These are phyloP conservation scores for Gymnobelideus leadbeateri DNA, from an alignment of 2,113 vertebrate genomes.

Conservation along the genomic window DNA sequence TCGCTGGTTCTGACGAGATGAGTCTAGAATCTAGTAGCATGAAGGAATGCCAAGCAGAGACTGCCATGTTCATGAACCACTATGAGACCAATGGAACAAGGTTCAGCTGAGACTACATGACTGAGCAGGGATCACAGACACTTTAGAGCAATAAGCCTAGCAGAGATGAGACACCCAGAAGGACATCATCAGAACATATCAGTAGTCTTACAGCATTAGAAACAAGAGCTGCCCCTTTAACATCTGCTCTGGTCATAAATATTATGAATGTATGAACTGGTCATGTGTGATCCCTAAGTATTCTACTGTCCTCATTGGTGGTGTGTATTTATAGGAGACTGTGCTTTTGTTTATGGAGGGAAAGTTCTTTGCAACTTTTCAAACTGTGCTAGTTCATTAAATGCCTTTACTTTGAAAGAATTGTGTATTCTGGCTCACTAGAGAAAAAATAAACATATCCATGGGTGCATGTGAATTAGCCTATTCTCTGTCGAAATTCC, in stretches of 20 bases:
- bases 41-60: background rate
- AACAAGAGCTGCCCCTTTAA: background rate
- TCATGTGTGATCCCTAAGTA: background rate
- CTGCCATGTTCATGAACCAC: background rate
- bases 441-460: background rate
- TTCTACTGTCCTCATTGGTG: background rate
- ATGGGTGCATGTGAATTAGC: background rate
- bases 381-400: background rate
- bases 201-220: background rate
- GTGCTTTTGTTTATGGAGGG: background rate
- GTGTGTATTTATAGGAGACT: background rate
- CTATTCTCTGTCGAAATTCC: background rate
- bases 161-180: background rate
- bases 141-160: background rate
- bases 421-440: background rate
- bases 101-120: background rate
- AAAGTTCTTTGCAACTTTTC: background rate
- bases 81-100: background rate
- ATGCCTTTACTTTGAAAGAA: background rate
- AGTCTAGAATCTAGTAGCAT: background rate
- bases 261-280: background rate
- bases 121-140: background rate
- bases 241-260: background rate
- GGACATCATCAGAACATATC: background rate
- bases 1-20: background rate